Percentiles rank a stretch among this genome's conserved stretches.
These are phyloP conservation scores for Caretta caretta DNA, from an alignment of 2,113 vertebrate genomes.

Conservation along the genomic window DNA sequence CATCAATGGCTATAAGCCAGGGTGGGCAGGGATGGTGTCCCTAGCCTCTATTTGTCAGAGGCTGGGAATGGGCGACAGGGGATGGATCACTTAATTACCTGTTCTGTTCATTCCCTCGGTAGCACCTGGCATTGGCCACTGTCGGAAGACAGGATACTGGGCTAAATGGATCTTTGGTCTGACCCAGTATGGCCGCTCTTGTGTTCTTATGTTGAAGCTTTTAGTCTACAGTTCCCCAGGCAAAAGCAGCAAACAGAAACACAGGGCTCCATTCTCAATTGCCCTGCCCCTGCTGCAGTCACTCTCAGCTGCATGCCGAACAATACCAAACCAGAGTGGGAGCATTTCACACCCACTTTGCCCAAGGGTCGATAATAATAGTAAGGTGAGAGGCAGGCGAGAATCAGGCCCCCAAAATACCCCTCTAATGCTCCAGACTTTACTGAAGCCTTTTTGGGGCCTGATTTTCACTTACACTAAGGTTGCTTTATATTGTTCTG, in stretches of 20 bases:
- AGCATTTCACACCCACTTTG: slow-evolving; percentile 12
- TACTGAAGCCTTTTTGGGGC: neutral
- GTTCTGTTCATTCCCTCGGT: no score
- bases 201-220: neutral
- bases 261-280: neutral
- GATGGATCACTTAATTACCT: no score
- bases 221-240: neutral
- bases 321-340: slow-evolving; percentile 31
- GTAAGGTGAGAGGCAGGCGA: neutral
- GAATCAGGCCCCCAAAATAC: neutral
- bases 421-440: slow-evolving; percentile 9
- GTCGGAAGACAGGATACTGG: no score
- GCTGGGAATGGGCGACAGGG: no score
- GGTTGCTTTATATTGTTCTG: neutral
- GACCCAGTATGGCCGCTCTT: no score
- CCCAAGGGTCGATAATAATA: neutral
- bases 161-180: no score
- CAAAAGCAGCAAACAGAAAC: slow-evolving; percentile 17
- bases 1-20: no score
- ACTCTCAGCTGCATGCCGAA: neutral
- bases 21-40: no score
- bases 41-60: no score
- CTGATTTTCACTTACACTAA: neutral
- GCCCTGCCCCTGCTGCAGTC: slow-evolving; percentile 24
- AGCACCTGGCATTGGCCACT: no score